Base-by-base conservation (phyloP, 2,888 invertebrate genomes). In the Dysmachus trigonus region DNA sequence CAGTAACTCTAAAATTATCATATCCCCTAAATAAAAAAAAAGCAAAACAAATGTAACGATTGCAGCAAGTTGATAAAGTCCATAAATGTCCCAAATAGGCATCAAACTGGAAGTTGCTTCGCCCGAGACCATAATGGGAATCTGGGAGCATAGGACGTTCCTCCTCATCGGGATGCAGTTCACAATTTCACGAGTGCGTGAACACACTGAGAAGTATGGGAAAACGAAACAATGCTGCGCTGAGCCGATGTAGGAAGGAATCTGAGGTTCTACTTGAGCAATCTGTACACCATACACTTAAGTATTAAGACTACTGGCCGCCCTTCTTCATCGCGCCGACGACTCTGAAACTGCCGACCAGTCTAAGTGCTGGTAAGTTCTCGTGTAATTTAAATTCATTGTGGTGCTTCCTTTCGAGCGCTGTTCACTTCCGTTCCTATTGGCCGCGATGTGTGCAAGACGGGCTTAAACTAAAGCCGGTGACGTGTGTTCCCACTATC, bases 171-270 rank as follows among this genome's bases (percentile, higher is more conserved):
- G 71, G 74, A 87, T 87, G 85, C 87, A 87, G 74, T 85, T 62
- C 87, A 87, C 87, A 87, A 87, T 85, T 85, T 85, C 73, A 86
- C 86, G 82, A 87, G 81, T 87, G 87, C 87, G 81, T 85, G 87
- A 87, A 72, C 51, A 82, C 87, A 85, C 81, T 81, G 15, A 62
- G 81, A 62, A 81, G 18, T 53, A 53, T 81, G 81, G 35, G 51
- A 81, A 81, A 81, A 79, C 31, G 8, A 81, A 62, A 81, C 62
- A 81, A 62, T 62, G 18, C 81, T 13, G 62, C 8, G 27, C 10
- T 13, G 62, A 27, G 27, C 10, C 1, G 8, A 62, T 62, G 62
- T 62, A 62, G 62, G 35, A 81, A 53, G 53, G n/a, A 35, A 35
- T 18, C 31, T 73, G 33, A 73, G 13, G 73, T 30, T 31, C 35